Evolutionary conservation across 2,113 vertebrate genomes (phyloP).

Genomic region (Phoenicopterus ruber): DNA sequence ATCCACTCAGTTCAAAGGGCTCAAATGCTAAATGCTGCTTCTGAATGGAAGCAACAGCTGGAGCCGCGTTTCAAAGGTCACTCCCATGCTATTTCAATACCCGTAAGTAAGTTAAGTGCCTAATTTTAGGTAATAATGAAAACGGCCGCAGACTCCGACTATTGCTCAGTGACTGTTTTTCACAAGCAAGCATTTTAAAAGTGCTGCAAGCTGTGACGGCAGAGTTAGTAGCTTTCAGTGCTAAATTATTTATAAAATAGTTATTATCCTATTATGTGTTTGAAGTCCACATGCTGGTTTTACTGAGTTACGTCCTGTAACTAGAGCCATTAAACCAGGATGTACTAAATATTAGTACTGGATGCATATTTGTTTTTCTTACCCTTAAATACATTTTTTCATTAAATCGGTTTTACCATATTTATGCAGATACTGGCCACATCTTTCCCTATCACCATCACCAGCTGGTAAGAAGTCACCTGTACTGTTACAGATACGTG

Average conservation of each 20-base stretch:
- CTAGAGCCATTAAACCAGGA: not conserved
- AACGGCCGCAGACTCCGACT: not conserved
- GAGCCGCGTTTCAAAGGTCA: not conserved
- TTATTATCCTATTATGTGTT: not conserved
- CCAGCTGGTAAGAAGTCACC: not conserved
- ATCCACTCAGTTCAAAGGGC: not conserved
- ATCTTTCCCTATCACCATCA: not conserved
- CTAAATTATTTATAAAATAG: not conserved
- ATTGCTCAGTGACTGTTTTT: not conserved
- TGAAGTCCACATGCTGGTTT: not conserved
- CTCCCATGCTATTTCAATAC: not conserved
- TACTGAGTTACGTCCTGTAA: not conserved
- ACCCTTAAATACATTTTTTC: not conserved
- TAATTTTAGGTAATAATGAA: not conserved
- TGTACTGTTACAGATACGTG: not conserved
- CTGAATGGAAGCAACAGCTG: not conserved
- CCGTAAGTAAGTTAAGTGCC: not conserved
- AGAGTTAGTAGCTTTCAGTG: not conserved
- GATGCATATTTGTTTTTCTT: not conserved
- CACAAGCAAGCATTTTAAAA: not conserved
- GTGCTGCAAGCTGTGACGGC: not conserved
- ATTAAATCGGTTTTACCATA: not conserved
- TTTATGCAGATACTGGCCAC: not conserved
- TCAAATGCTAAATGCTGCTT: not conserved
- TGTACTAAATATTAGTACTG: not conserved